These are phyloP conservation scores for Lordiphosa andalusiaca DNA, from an alignment of 2,888 invertebrate species.

Conservation along the genomic window DNA sequence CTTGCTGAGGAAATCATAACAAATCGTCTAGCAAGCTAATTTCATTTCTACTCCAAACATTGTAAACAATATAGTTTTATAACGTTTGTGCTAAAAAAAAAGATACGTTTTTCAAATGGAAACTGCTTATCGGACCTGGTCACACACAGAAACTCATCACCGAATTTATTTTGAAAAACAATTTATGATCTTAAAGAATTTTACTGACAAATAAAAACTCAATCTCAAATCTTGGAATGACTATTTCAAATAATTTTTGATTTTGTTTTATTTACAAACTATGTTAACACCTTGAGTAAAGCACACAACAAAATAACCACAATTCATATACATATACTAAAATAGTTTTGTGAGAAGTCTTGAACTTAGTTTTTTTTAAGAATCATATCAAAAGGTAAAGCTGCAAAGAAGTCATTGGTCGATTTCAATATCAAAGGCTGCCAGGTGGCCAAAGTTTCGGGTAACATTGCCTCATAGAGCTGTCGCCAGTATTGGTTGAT, in stretches of 20 bases:
- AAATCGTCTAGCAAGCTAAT: too few species aligned
- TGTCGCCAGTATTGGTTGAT: slow-evolving; percentile 83
- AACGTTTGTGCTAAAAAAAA: too few species aligned
- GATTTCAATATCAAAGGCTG: slow-evolving; percentile 74
- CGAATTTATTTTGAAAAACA: too few species aligned
- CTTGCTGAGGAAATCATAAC: too few species aligned
- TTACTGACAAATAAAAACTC: too few species aligned
- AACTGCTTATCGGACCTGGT: too few species aligned
- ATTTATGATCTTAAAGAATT: too few species aligned
- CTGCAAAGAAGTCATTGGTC: slow-evolving; percentile 76
- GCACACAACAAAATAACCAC: slow-evolving; percentile 3
- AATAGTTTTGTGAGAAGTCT: neutral
- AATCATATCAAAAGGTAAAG: slow-evolving; percentile 77
- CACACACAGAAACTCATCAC: too few species aligned
- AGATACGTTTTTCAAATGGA: too few species aligned
- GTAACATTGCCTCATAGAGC: slow-evolving; percentile 81
- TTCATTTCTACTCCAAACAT: too few species aligned
- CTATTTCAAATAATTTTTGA: neutral
- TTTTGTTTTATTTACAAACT: slow-evolving; percentile 27
- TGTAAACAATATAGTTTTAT: too few species aligned
- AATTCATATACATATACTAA: slow-evolving; percentile 12
- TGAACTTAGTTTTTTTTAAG: slow-evolving; percentile 60
- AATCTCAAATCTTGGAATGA: neutral
- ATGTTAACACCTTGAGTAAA: slow-evolving; percentile 26
- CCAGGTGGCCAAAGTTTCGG: slow-evolving; percentile 78